Evolutionary conservation across 2,113 vertebrate species (phyloP).

Genomic region (Alaudala cheleensis): DNA sequence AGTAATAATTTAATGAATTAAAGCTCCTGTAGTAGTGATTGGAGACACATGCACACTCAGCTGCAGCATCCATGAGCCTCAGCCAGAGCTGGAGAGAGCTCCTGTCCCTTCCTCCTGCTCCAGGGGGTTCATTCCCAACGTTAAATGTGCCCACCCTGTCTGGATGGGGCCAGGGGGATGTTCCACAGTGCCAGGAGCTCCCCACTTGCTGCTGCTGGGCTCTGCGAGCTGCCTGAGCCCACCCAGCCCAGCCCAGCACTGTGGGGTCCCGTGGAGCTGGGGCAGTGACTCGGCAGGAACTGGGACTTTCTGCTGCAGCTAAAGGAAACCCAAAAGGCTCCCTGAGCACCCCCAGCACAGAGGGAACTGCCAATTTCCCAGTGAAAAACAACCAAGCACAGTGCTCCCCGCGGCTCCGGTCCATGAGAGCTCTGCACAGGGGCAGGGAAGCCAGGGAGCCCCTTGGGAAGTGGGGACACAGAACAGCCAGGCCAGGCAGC

Average conservation of each 20-base stretch:
- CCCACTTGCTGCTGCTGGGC: not conserved
- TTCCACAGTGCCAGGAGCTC: fast-evolving
- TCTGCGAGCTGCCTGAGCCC: fast-evolving
- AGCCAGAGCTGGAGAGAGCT: not conserved
- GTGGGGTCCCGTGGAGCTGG: not conserved
- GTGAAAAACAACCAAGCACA: not conserved
- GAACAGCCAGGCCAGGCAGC: not conserved
- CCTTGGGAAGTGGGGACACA: not conserved
- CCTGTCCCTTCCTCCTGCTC: not conserved
- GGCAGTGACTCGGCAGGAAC: not conserved
- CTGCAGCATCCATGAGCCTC: not conserved
- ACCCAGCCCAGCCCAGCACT: not conserved
- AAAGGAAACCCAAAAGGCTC: not conserved
- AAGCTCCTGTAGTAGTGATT: not conserved
- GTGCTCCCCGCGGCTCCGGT: not conserved
- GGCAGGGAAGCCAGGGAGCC: not conserved
- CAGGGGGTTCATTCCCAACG: fast-evolving
- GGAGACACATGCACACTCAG: not conserved
- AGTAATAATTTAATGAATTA: not conserved
- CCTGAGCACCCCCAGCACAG: not conserved
- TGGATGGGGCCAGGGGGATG: not conserved
- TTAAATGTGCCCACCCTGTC: fast-evolving
- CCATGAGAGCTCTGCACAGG: fast-evolving
- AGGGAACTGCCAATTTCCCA: not conserved
- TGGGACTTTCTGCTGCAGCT: not conserved